Percentiles rank a stretch among this genome's conserved stretches.
Conservation (phyloP, 2,797 vertebrate species). For the Melanotaenia boesemani region DNA sequence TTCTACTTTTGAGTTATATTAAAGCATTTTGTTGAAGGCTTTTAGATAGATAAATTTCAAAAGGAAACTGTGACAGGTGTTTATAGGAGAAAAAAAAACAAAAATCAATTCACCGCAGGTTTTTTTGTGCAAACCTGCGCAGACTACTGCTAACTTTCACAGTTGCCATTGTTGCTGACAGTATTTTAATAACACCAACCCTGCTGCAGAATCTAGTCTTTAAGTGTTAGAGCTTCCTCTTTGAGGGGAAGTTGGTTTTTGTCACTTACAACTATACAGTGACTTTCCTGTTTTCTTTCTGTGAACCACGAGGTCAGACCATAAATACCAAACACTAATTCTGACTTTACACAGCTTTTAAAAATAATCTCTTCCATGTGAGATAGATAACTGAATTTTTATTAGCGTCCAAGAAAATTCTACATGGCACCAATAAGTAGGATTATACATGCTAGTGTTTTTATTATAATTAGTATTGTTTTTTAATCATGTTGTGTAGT, state of each 20-base stretch:
- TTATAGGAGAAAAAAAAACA: slow-evolving; percentile 7
- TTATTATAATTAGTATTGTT: no score
- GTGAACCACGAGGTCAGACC: not conserved
- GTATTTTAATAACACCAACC: not conserved
- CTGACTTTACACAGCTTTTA: not conserved
- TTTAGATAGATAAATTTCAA: not conserved
- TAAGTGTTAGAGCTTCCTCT: not conserved
- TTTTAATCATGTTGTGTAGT: not conserved
- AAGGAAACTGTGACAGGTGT: not conserved
- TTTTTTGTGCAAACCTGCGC: not conserved
- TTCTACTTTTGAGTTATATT: not conserved
- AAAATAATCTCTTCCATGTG: not conserved
- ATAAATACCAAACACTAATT: not conserved
- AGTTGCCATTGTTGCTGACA: not conserved
- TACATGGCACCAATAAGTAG: not conserved
- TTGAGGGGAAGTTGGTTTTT: no score
- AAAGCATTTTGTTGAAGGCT: not conserved
- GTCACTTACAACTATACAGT: not conserved
- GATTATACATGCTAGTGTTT: not conserved
- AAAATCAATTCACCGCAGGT: not conserved
- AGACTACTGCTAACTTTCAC: not conserved
- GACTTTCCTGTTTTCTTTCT: not conserved
- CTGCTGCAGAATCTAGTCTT: not conserved
- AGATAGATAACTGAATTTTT: not conserved
- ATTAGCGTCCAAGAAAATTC: not conserved